Percentiles rank a stretch among this genome's conserved stretches.
Conservation (phyloP, 2,888 invertebrate genomes). For the Xylocampa areola region DNA sequence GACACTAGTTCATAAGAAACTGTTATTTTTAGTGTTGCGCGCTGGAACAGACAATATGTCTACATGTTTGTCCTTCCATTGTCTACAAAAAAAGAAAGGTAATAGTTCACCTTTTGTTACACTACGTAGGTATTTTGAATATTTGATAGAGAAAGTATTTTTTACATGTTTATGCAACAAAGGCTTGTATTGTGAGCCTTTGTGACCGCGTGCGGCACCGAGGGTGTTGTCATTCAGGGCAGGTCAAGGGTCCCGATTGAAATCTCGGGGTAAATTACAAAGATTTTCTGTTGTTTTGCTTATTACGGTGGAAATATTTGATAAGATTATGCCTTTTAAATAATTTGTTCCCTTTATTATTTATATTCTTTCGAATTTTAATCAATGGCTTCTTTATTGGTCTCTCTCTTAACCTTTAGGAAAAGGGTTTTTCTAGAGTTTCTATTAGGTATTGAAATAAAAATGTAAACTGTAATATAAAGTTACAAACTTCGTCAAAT, state of each 20-base stretch:
- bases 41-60: constrained; percentile 28
- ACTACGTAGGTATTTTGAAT: constrained; percentile 43
- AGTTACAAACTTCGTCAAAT: no score
- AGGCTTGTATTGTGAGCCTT: constrained; percentile 37
- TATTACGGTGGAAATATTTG: constrained; percentile 24
- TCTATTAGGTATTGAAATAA: no score
- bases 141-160: constrained; percentile 33
- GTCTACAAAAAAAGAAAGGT: constrained; percentile 23
- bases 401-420: no score
- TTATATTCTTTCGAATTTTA: background rate
- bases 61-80: constrained; percentile 32
- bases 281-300: constrained; percentile 17
- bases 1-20: constrained; percentile 12
- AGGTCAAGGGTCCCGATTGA: constrained; percentile 53
- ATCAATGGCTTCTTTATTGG: background rate
- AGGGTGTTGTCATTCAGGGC: constrained; percentile 35
- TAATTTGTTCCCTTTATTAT: constrained; percentile 28
- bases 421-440: no score
- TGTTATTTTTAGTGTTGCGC: constrained; percentile 19
- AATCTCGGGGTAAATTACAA: constrained; percentile 47
- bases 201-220: constrained; percentile 16
- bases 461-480: no score
- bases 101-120: constrained; percentile 37
- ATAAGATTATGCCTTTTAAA: constrained; percentile 45
- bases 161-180: constrained; percentile 41